Evolutionary conservation across 2,797 vertebrate species (phyloP).

Genomic region (Decapterus maruadsi): DNA sequence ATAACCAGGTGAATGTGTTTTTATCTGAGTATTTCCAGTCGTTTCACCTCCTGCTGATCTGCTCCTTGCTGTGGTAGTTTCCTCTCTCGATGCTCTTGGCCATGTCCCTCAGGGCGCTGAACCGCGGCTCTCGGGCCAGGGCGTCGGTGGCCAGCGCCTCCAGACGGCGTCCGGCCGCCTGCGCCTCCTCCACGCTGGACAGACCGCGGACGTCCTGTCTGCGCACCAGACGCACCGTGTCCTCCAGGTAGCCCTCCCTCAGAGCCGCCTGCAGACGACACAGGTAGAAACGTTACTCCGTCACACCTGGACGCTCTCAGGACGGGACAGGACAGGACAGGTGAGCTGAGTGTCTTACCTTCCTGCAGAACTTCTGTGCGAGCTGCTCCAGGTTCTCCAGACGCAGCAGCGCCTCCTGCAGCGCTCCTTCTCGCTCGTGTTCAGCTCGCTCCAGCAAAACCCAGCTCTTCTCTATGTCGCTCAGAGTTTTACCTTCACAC

Average conservation of each 20-base stretch:
- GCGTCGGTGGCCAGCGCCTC: slow-evolving; percentile 89
- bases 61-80: slow-evolving; percentile 87
- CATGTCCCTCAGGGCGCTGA: slow-evolving; percentile 87
- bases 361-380: slow-evolving; percentile 88
- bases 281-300: no score
- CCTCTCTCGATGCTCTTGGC: slow-evolving; percentile 83
- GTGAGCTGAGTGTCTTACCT: slow-evolving; percentile 71
- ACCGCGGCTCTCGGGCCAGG: slow-evolving; percentile 87
- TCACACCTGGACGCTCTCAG: no score
- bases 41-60: slow-evolving; percentile 82
- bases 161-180: slow-evolving; percentile 86
- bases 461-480: slow-evolving; percentile 90
- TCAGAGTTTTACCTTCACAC: slow-evolving; percentile 78
- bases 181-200: slow-evolving; percentile 79
- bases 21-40: no score
- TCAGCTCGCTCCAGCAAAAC: slow-evolving; percentile 88
- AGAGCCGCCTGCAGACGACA: slow-evolving; percentile 66
- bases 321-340: no score
- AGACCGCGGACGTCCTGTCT: slow-evolving; percentile 80
- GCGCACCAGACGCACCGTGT: slow-evolving; percentile 85
- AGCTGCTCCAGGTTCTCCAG: slow-evolving; percentile 91
- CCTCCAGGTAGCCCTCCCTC: slow-evolving; percentile 88
- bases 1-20: no score
- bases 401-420: slow-evolving; percentile 87
- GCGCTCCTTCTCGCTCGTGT: slow-evolving; percentile 85